Evolutionary conservation across 2,797 vertebrate species (phyloP), one percentile per base, ranked within the genome.

Genomic region (Hydrophis major): DNA sequence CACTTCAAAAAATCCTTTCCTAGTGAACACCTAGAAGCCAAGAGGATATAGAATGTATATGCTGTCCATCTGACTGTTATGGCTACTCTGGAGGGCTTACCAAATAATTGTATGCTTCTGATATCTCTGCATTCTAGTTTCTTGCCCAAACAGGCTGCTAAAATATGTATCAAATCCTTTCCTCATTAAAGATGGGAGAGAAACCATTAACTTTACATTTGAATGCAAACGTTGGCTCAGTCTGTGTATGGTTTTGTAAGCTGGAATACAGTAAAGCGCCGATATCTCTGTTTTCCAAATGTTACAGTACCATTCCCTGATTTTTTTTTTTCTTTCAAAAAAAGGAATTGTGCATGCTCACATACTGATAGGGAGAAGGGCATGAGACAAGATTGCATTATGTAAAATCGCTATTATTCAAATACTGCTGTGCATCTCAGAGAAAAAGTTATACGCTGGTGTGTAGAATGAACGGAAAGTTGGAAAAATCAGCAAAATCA

Each of bases 31-130:
- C 50, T 50, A 50, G 6, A 50, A 50, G 50, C 50, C 50, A 50
- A 50, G 50, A 50, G 50, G 50, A 50, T 50, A 50, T 8, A 50
- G 7, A 50, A 50, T n/a, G 28, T 5, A 14, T n/a, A n/a, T 13
- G 63, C 4, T 66, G 4, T 12, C 63, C 63, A n/a, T 12, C 63
- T 66, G 12, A 14, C 27, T 63, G 28, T 66, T 66, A n/a, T 6
- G 12, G 13, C 4, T 1, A 5, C 63, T 66, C 12, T n/a, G 0
- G 63, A 11, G 4, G 0, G 63, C 63, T 5, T 6, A n/a, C 28
- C 8, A 3, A 74, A 20, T 37, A 3, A 37, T 37, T 37, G 20
- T 37, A 32, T 8, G 3, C 8, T 37, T 8, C 32, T 37, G 8
- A 12, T n/a, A 56, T 25, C 28, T 37, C 50, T 53, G 69, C 6